Percentiles rank a stretch among this genome's conserved stretches.
Evolutionary conservation across 2,888 invertebrate genomes (phyloP).

Genomic region (Willowsia nigromaculata): DNA sequence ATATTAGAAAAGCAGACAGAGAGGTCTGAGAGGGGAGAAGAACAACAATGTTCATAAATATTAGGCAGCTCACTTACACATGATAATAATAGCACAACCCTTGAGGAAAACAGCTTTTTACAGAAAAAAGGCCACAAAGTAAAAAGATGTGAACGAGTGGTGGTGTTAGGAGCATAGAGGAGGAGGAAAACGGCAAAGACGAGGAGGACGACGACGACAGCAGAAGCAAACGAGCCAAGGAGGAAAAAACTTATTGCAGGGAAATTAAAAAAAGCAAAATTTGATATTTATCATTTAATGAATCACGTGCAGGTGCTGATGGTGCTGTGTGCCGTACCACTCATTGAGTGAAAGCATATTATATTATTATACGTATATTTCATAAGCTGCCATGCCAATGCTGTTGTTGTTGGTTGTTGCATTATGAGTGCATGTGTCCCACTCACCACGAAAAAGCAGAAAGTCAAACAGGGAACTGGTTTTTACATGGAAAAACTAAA

Average conservation of each 20-base stretch:
- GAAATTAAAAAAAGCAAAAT: conserved; percentile 79
- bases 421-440: conserved; percentile 25
- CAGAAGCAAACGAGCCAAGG: conserved; percentile 53
- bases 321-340: conserved; percentile 66
- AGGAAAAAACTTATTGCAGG: conserved; percentile 77
- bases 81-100: conserved; percentile 72
- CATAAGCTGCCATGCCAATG: conserved; percentile 17
- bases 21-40: conserved; percentile 55
- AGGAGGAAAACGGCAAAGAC: conserved; percentile 34
- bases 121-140: conserved; percentile 59
- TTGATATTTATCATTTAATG: conserved; percentile 79
- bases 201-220: conserved; percentile 11
- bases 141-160: neutral
- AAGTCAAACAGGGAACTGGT: neutral
- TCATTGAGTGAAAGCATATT: conserved; percentile 66
- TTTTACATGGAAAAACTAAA: neutral
- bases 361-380: conserved; percentile 37
- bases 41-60: conserved; percentile 71
- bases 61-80: conserved; percentile 73
- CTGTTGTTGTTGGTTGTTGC: conserved; percentile 22
- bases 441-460: neutral
- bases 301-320: conserved; percentile 78
- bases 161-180: conserved; percentile 1
- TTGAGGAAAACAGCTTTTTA: conserved; percentile 62
- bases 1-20: conserved; percentile 32